Base-by-base conservation (phyloP, 2,113 vertebrate genomes). In the Spea bombifrons region DNA sequence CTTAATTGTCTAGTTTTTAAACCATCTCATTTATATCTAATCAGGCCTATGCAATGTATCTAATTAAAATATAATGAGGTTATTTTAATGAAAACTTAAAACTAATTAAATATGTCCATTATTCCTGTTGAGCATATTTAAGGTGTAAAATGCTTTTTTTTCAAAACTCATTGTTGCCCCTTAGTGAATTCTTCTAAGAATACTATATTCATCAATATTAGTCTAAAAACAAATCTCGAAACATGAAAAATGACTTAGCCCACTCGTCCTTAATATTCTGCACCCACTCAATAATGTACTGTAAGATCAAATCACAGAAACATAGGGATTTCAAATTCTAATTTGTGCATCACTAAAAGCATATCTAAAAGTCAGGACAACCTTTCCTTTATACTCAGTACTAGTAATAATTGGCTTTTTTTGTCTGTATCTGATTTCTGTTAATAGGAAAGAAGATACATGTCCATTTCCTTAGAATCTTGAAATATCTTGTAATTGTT, bases 1-100 rank as follows among this genome's bases (percentile, higher is more conserved):
- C 0, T 64, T 69, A 47, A 76, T 69, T 57, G 9, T 76, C 66
- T 69, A 0, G 63, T 70, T 45, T 70, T 64, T 70, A 48, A 50
- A 63, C 53, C 52, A 17, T 59, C 55, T 70, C 66, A 70, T 61
- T 76, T 69, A 61, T 48, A 57, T n/a, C 46, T 59, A 57, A 59
- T 67, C 53, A 68, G 46, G 30, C 68, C 17, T 49, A 63, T 49
- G 45, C 12, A 77, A 70, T 50, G 16, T 5, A 76, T 70, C 75
- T 69, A 65, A 57, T 59, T 76, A 68, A 48, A 48, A 69, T 69
- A 76, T 76, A 76, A 76, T 76, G 75, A 76, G n/a, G 52, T 30
- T 48, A 69, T 48, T 57, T 59, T 53, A 59, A 30, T 57, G 50
- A 70, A 76, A 76, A 61, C 5, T 10, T 49, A 69, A 59, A 76